A percentile compares a stretch with the other conserved stretches of the same genome.
These are phyloP conservation scores for Lasioglossum figueresi DNA, from an alignment of 2,888 invertebrate species.

Conservation along the genomic window DNA sequence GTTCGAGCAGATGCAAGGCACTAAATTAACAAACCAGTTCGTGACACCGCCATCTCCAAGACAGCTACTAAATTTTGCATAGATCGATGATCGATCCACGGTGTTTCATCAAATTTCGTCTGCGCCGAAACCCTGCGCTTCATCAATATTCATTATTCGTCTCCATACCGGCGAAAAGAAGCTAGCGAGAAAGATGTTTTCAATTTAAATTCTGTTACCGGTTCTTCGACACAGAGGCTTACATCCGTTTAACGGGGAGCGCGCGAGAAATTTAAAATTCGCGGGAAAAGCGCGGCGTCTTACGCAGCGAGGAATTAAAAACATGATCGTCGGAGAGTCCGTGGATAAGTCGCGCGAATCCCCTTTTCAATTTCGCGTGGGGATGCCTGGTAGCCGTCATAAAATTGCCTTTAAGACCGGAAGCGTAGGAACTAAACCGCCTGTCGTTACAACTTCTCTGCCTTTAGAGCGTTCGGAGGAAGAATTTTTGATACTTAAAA, in stretches of 20 bases:
- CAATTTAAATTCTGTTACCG: conserved; percentile 1
- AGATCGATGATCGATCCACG: not conserved
- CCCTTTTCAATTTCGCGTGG: conserved; percentile 1
- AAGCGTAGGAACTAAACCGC: not conserved
- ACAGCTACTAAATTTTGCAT: not conserved
- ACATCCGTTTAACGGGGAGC: not conserved
- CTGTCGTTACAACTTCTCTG: not conserved
- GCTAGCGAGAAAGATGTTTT: not conserved
- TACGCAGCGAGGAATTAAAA: not conserved
- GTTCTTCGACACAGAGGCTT: not conserved
- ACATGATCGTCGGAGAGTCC: not conserved
- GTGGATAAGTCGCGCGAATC: conserved; percentile 1
- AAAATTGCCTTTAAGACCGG: conserved; percentile 1
- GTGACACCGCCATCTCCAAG: not conserved
- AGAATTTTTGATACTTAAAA: conserved; percentile 50
- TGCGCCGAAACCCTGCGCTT: not conserved
- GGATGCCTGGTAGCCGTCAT: not conserved
- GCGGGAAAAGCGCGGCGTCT: not conserved
- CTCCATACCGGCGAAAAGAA: not conserved
- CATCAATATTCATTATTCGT: conserved; percentile 7
- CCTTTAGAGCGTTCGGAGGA: not conserved
- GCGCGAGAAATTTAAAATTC: not conserved
- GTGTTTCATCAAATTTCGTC: not conserved
- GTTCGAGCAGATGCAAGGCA: not conserved
- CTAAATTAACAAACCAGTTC: not conserved